Percentiles rank a stretch among this genome's conserved stretches.
Evolutionary conservation across 2,888 invertebrate genomes (phyloP).

Genomic region (Machimus atricapillus): DNA sequence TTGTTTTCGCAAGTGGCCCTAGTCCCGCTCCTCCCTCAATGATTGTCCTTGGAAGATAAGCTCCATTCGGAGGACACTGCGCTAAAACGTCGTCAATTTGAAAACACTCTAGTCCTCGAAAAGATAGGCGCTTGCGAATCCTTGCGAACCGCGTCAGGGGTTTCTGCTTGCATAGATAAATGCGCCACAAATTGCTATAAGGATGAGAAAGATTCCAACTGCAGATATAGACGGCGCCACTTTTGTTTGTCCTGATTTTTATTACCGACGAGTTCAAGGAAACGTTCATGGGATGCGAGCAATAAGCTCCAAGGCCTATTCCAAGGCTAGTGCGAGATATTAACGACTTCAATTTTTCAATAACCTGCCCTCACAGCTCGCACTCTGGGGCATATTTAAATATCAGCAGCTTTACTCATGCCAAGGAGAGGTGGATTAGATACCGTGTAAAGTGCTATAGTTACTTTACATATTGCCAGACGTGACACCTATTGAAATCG

Average conservation of each 20-base stretch:
- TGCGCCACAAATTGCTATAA: not conserved
- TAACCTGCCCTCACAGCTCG: not conserved
- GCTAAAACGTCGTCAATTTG: not conserved
- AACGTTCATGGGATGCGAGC: not conserved
- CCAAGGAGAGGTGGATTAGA: not conserved
- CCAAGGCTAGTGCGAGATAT: not conserved
- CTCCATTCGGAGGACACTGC: not conserved
- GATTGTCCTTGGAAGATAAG: not conserved
- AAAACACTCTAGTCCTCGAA: not conserved
- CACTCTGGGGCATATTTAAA: not conserved
- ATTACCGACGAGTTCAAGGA: not conserved
- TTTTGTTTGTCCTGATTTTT: not conserved
- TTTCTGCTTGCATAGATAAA: not conserved
- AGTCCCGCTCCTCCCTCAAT: not conserved
- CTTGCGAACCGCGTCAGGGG: not conserved
- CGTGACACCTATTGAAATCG: not conserved
- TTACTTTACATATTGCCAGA: not conserved
- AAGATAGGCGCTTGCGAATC: not conserved
- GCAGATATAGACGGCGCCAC: not conserved
- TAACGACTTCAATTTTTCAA: not conserved
- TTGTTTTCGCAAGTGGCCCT: conserved; percentile 8
- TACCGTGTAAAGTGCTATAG: not conserved
- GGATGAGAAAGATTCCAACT: not conserved
- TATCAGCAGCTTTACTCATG: not conserved
- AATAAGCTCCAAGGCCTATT: not conserved